A percentile compares a stretch with the other conserved stretches of the same genome.
These are phyloP conservation scores for Danio jaintianensis DNA, from an alignment of 2,797 vertebrate species.

Conservation along the genomic window DNA sequence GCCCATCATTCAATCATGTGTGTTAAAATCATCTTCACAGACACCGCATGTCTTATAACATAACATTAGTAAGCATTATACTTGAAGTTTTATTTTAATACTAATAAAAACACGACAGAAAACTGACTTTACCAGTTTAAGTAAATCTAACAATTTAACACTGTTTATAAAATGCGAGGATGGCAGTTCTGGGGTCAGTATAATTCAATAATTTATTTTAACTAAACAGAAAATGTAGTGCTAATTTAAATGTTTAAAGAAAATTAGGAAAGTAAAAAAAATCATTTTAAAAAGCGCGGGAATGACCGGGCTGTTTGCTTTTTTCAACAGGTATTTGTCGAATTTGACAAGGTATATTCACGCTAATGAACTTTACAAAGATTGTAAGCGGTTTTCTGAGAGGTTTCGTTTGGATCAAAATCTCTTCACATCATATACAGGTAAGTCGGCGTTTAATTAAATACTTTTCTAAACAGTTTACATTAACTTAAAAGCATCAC, in stretches of 20 bases:
- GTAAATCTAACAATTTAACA: neutral
- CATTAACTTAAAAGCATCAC: neutral
- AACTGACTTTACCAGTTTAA: neutral
- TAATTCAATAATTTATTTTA: neutral
- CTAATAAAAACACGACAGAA: neutral
- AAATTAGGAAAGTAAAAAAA: neutral
- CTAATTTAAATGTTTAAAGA: neutral
- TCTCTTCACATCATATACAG: conserved; percentile 10
- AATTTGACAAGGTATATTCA: conserved; percentile 2
- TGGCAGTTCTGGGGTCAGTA: neutral
- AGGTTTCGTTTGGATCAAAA: conserved; percentile 9
- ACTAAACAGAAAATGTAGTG: neutral
- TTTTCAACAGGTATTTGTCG: neutral
- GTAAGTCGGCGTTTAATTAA: neutral
- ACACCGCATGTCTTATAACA: no score
- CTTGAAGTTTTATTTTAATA: neutral
- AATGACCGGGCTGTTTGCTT: neutral
- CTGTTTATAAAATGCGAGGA: neutral
- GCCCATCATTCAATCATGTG: neutral
- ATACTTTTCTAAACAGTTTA: neutral
- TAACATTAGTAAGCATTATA: no score
- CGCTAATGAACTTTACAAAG: conserved; percentile 3
- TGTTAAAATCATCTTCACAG: neutral
- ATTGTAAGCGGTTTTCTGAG: conserved; percentile 1
- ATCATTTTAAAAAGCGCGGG: neutral